Conservation (phyloP, 2,113 vertebrate species). For the Seriola rivoliana region DNA sequence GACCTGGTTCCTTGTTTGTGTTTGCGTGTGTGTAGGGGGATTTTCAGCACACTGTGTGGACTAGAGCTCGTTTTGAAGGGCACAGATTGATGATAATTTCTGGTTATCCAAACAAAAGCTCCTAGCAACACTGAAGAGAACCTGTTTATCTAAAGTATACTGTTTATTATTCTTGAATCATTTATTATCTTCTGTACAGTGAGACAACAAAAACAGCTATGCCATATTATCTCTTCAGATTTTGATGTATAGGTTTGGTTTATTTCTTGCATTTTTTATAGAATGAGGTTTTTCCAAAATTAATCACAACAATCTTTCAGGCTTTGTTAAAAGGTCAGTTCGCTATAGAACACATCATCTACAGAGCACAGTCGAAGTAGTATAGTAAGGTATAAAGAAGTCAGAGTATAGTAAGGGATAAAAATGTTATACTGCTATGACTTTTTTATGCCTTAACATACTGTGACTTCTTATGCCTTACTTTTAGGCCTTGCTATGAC, state of each 20-base stretch:
- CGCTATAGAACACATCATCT: too few relatives aligned
- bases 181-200: conserved; percentile 20
- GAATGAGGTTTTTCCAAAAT: background rate
- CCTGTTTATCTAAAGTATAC: conserved; percentile 39
- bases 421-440: too few relatives aligned
- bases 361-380: too few relatives aligned
- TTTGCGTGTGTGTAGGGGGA: conserved; percentile 34
- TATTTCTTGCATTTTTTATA: background rate
- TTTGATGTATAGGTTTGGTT: background rate
- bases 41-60: conserved; percentile 23
- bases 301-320: background rate
- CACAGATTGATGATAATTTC: conserved; percentile 57
- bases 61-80: conserved; percentile 57
- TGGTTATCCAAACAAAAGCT: conserved; percentile 60
- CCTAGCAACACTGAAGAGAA: conserved; percentile 20
- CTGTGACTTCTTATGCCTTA: too few relatives aligned
- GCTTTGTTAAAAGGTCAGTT: background rate
- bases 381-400: too few relatives aligned
- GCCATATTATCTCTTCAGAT: background rate
- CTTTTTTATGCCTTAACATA: too few relatives aligned
- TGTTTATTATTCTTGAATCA: conserved; percentile 37
- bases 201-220: conserved; percentile 15
- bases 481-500: too few relatives aligned
- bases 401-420: too few relatives aligned
- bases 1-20: conserved; percentile 34